These are phyloP conservation scores for Perithous albicinctus DNA, from an alignment of 2,888 invertebrate species.

Conservation along the genomic window DNA sequence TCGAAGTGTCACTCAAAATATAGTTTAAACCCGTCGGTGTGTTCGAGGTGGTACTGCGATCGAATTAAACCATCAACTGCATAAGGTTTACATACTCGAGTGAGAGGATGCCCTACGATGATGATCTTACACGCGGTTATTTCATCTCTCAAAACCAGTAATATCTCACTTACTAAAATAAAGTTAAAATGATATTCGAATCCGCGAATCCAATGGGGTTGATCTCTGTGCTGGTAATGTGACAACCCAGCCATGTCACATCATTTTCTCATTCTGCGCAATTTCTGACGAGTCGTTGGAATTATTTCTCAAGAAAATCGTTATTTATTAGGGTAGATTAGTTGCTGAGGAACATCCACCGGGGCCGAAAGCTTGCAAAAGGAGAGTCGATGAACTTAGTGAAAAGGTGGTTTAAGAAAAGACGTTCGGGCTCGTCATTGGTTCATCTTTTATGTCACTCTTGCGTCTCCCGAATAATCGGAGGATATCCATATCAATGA, in stretches of 20 bases:
- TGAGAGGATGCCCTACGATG: neutral
- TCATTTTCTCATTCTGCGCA: neutral
- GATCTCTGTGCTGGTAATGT: too few species aligned
- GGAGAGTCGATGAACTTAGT: conserved; percentile 19
- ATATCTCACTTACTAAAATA: conserved; percentile 50
- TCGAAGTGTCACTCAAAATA: conserved; percentile 48
- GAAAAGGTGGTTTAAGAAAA: conserved; percentile 22
- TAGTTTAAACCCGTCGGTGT: conserved; percentile 21
- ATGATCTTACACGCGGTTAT: neutral
- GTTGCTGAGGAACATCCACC: too few species aligned
- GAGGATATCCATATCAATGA: conserved; percentile 3
- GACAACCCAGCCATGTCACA: conserved; percentile 65
- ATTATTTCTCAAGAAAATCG: conserved; percentile 4
- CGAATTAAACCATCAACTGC: conserved; percentile 34
- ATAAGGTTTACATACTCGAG: too few species aligned
- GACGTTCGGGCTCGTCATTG: conserved; percentile 42
- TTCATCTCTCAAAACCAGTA: neutral
- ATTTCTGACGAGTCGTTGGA: neutral
- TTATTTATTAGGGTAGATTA: neutral
- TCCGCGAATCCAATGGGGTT: too few species aligned
- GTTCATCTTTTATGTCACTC: conserved; percentile 14
- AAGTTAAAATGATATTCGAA: conserved; percentile 69
- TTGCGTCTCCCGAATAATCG: conserved; percentile 15
- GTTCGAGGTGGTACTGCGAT: conserved; percentile 26
- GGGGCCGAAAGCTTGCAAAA: too few species aligned